Conservation (phyloP, 2,113 vertebrate species). For the Menidia beryllina region DNA sequence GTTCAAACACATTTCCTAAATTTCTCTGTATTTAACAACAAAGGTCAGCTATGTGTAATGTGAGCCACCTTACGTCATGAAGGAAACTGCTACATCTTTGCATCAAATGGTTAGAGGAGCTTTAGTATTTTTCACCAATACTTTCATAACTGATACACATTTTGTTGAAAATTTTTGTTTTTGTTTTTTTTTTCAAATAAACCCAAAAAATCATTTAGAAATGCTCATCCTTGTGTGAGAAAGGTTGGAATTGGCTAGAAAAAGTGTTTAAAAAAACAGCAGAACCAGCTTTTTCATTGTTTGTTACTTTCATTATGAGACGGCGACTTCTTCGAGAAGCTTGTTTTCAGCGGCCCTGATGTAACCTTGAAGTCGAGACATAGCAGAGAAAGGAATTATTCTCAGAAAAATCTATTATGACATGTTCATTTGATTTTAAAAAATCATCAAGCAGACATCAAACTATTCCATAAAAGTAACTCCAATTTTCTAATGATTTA, state of each 20-base stretch:
- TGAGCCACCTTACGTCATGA: not conserved
- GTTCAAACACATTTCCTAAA: not conserved
- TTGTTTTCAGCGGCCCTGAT: too few relatives aligned
- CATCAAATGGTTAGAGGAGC: not conserved
- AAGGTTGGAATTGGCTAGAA: too few relatives aligned
- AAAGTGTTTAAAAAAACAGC: too few relatives aligned
- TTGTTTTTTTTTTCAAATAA: too few relatives aligned
- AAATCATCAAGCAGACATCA: not conserved
- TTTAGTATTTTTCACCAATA: not conserved
- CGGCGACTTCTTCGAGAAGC: not conserved
- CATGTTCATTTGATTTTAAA: slow-evolving; percentile 15
- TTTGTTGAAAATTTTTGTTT: not conserved
- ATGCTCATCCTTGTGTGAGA: too few relatives aligned
- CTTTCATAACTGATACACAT: not conserved
- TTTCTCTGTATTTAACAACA: not conserved
- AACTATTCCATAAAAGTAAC: slow-evolving; percentile 11
- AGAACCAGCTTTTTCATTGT: too few relatives aligned
- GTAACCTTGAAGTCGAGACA: slow-evolving; percentile 53
- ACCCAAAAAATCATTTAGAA: too few relatives aligned
- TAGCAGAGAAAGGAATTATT: slow-evolving; percentile 21
- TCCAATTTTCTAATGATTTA: slow-evolving; percentile 8
- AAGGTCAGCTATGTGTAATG: not conserved
- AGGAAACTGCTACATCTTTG: not conserved
- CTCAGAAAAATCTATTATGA: slow-evolving; percentile 15
- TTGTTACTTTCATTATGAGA: not conserved